Percentiles rank a stretch among this genome's conserved stretches.
Evolutionary conservation across 2,888 invertebrate genomes (phyloP).

Genomic region (Apamea sordens): DNA sequence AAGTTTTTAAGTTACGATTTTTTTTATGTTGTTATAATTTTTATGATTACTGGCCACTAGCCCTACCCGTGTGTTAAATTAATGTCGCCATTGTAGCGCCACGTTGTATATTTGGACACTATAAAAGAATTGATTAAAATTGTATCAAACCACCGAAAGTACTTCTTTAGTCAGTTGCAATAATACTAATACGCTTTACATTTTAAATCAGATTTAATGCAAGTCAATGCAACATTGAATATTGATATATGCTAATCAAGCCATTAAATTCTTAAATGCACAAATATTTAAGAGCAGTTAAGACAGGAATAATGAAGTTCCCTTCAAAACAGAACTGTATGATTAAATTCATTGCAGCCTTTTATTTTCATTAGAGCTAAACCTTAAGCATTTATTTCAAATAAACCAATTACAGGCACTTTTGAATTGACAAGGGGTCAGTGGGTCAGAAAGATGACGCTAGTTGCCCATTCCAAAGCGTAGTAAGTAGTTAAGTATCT

Average conservation of each 20-base stretch:
- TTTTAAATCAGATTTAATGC: constrained; percentile 20
- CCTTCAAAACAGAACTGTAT: not conserved
- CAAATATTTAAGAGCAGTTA: not conserved
- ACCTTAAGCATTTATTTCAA: no score
- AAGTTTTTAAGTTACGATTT: no score
- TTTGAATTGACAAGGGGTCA: no score
- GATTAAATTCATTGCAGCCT: not conserved
- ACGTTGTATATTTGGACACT: no score
- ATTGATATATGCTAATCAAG: constrained; percentile 5
- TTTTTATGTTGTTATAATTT: no score
- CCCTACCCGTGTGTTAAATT: no score
- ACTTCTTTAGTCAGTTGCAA: not conserved
- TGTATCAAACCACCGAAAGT: not conserved
- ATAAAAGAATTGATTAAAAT: not conserved
- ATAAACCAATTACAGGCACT: no score
- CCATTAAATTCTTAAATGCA: not conserved
- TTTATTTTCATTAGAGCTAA: not conserved
- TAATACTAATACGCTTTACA: constrained; percentile 4
- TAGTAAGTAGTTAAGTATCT: no score
- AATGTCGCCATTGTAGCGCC: no score
- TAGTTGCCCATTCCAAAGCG: no score
- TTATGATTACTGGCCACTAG: no score
- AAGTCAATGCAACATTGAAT: constrained; percentile 20
- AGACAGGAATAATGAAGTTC: not conserved
- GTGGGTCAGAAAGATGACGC: no score